Conservation (phyloP, 2,888 invertebrate genomes). For the Phaedon cochleariae region DNA sequence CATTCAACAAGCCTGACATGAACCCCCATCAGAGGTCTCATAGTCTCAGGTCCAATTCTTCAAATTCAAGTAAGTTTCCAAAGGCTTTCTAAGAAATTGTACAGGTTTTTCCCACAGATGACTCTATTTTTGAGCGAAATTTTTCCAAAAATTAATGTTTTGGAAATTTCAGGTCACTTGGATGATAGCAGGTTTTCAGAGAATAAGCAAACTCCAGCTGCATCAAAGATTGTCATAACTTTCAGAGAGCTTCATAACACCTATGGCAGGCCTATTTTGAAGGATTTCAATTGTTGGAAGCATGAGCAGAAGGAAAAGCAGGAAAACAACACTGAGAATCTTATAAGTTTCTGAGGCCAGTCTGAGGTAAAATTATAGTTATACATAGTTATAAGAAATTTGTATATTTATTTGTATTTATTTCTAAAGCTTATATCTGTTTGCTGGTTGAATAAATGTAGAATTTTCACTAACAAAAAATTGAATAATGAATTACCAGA, state of each 20-base stretch:
- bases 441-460: too few relatives aligned
- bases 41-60: conserved; percentile 60
- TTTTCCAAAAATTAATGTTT: background rate
- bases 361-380: background rate
- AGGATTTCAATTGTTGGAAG: conserved; percentile 75
- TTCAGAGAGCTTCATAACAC: conserved; percentile 77
- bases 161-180: conserved; percentile 42
- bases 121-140: too few relatives aligned
- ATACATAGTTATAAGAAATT: background rate
- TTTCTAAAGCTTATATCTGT: too few relatives aligned
- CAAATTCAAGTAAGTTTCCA: conserved; percentile 60
- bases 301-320: conserved; percentile 63
- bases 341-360: conserved; percentile 61
- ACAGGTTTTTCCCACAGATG: too few relatives aligned
- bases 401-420: background rate
- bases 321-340: conserved; percentile 59
- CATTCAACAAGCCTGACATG: conserved; percentile 73
- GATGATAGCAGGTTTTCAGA: conserved; percentile 40
- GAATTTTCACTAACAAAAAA: too few relatives aligned
- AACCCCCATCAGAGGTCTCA: conserved; percentile 64
- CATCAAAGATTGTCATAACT: conserved; percentile 61
- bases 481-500: too few relatives aligned
- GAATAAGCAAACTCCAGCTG: conserved; percentile 16
- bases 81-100: background rate
- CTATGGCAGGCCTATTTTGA: conserved; percentile 73